phyloP scores from a whole-genome alignment of 2,113 vertebrate species.

The Danio rerio region GRCz12tu NC_133199.1:33553001-33553500 shows the following conservation, averaged over 20 bases:
- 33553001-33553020: no score
- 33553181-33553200: slow-evolving; percentile 25
- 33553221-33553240: slow-evolving; percentile 16
- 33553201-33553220: neutral
- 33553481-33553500: slow-evolving; percentile 35
- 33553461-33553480: slow-evolving; percentile 56
- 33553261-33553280: slow-evolving; percentile 50
- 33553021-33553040: no score
- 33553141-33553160: slow-evolving; percentile 42
- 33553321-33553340: slow-evolving; percentile 51
- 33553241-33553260: slow-evolving; percentile 48
- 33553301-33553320: slow-evolving; percentile 49
- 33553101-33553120: neutral
- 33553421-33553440: slow-evolving; percentile 13
- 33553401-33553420: slow-evolving; percentile 21
- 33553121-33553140: slow-evolving; percentile 28
- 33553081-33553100: neutral
- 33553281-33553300: slow-evolving; percentile 52
- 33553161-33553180: slow-evolving; percentile 22
- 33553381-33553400: slow-evolving; percentile 52
- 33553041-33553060: no score
- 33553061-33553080: no score
- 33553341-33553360: slow-evolving; percentile 44
- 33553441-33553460: slow-evolving; percentile 30
- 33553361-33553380: slow-evolving; percentile 41